Evolutionary conservation across 30 jellyfish, hydroid and myxozoan genomes (phyloP).

Genomic region (Cassiopea andromeda): DNA sequence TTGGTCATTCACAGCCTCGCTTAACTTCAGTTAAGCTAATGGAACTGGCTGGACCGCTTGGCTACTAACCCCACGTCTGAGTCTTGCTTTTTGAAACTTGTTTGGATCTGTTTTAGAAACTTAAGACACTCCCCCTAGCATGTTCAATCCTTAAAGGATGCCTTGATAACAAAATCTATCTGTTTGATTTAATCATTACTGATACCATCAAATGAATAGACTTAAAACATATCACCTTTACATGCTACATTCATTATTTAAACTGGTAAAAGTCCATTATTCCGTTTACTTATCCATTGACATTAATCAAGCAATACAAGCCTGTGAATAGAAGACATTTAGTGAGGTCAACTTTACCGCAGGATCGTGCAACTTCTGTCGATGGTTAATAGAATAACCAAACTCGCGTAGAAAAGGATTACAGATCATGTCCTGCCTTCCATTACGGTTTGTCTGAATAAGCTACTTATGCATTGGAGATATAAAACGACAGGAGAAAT

Average conservation of each 20-base stretch:
- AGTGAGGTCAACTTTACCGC: constrained; percentile 68
- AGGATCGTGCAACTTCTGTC: constrained; percentile 53
- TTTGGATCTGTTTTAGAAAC: background rate
- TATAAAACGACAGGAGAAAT: constrained; percentile 57
- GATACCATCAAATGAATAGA: constrained; percentile 45
- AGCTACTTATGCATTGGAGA: constrained; percentile 62
- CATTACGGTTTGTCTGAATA: constrained; percentile 68
- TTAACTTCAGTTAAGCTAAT: too few relatives aligned
- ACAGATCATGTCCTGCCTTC: constrained; percentile 60
- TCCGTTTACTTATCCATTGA: constrained; percentile 35
- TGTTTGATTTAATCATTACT: constrained; percentile 24
- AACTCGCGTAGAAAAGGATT: constrained; percentile 68
- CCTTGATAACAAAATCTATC: constrained; percentile 1
- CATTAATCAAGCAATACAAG: constrained; percentile 48
- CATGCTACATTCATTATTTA: constrained; percentile 47
- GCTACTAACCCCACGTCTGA: too few relatives aligned
- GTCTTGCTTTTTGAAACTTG: background rate
- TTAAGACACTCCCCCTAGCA: background rate
- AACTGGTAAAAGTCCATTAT: constrained; percentile 18
- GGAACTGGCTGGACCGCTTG: too few relatives aligned
- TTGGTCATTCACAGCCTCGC: too few relatives aligned
- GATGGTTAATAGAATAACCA: constrained; percentile 70
- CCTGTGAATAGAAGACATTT: constrained; percentile 32
- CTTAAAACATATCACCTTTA: constrained; percentile 57
- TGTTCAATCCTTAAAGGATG: background rate